Evolutionary conservation across 2,888 invertebrate genomes (phyloP), one percentile per base, ranked within the genome.

Genomic region (Elegia similella): DNA sequence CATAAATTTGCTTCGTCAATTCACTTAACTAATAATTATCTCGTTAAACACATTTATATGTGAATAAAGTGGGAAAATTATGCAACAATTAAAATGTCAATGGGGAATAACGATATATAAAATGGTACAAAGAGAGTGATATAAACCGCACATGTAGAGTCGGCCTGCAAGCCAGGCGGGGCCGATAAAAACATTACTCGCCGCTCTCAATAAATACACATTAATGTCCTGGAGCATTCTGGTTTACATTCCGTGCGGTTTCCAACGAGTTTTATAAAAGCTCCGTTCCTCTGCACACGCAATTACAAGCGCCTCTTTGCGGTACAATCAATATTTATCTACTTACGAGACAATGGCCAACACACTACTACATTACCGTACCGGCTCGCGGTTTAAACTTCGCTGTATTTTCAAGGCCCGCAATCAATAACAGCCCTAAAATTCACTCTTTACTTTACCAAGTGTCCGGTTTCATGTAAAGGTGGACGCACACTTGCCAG

Each of bases 171-270:
- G 66, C 47, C 64, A 62, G 55, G 64, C 70, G 70, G 79, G 78
- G 79, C 80, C 82, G 88, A 90, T 90, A 90, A 90, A 90, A 91
- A 91, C 89, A 90, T 89, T 90, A 90, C 86, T 80, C 82, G 80
- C 77, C 83, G 84, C 85, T 82, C 83, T 81, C 89, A 88, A 91
- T 91, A 91, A 91, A 90, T 91, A 90, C 86, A 91, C 89, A 90
- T 89, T 88, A 89, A 85, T 84, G 89, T 89, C 89, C 81, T 73
- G 78, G 72, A 80, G 86, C 84, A 88, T 89, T 88, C 89, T 88
- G 88, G 88, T 85, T 84, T 87, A 86, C 88, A 88, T 90, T 89
- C 90, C 88, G 82, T 82, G 89, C 86, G 88, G 89, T 87, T 88
- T 78, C 80, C 86, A 83, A 85, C 89, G 84, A 88, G 90, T 89